Conservation (phyloP, 2,797 vertebrate genomes). For the Oryzias sinensis region DNA sequence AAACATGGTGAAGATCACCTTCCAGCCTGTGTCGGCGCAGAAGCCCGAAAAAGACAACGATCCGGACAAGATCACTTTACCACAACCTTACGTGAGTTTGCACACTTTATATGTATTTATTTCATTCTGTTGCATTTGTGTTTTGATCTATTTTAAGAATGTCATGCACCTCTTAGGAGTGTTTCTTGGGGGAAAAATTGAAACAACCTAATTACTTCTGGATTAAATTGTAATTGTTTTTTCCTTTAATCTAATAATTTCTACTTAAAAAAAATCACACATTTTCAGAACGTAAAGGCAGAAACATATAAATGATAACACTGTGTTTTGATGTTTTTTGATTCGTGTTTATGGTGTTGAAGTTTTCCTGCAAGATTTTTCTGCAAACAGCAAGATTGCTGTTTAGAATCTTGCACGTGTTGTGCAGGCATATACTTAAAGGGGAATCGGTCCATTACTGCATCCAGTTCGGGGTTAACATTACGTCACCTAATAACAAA, state of each 20-base stretch:
- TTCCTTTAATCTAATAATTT: too few species aligned
- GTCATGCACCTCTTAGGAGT: too few species aligned
- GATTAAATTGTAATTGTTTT: too few species aligned
- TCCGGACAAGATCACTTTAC: slow-evolving; percentile 77
- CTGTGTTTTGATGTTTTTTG: too few species aligned
- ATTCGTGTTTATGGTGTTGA: too few species aligned
- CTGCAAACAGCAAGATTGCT: too few species aligned
- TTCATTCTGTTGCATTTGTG: slow-evolving; percentile 18
- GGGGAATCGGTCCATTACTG: slow-evolving; percentile 1
- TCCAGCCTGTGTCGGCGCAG: slow-evolving; percentile 79
- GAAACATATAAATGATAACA: too few species aligned
- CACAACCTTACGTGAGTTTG: slow-evolving; percentile 80
- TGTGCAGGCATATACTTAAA: background rate
- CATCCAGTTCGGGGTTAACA: slow-evolving; percentile 53
- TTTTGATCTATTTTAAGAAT: background rate
- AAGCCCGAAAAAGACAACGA: slow-evolving; percentile 83
- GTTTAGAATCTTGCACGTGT: background rate
- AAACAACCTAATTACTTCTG: too few species aligned
- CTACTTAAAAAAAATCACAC: too few species aligned
- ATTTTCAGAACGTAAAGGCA: too few species aligned
- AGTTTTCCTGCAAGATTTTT: too few species aligned
- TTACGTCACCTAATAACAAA: slow-evolving; percentile 64
- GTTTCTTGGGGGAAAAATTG: too few species aligned
- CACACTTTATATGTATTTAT: slow-evolving; percentile 34
- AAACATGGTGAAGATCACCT: slow-evolving; percentile 89